Evolutionary conservation across 1,140 invertebrate genomes (phyloP), one percentile per base, ranked within the genome.

Genomic region (Theocolax elegans): DNA sequence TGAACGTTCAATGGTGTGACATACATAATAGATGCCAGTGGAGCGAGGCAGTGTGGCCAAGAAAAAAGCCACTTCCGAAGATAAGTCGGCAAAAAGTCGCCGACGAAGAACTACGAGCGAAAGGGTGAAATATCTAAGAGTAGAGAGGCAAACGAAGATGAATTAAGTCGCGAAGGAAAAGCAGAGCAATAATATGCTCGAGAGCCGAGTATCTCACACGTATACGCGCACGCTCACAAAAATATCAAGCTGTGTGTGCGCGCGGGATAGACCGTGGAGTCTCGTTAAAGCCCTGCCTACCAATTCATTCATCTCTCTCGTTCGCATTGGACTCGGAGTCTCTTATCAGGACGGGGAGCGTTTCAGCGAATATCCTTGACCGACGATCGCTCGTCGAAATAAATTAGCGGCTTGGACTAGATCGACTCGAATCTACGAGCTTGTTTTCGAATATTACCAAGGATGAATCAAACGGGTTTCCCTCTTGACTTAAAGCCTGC

Each of bases 401-500:
- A 53, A 67, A 58, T 67, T 53, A 67, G 64, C 38, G 27, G 38
- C 17, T 42, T 13, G 23, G 3, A n/a, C n/a, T 19, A 40, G 21
- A 38, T 51, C 21, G 46, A 63, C 15, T 51, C 23, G 21, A 29
- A 53, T n/a, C 4, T 64, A 38, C 15, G 23, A 44, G 6, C 21
- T 17, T 4, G 1, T 25, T 53, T 44, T 31, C 10, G 23, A 66
- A 54, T 54, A 53, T 65, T 65, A 53, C 13, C 23, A 12, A 8
- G 15, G 29, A 54, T 54, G 25, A 56, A 44, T 54, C 15, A 13
- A 66, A 19, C 58, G 67, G 69, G 54, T 68, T 62, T 74, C 64
- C 19, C 17, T 73, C 71, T 29, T 23, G 51, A 58, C 56, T 38
- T 42, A 62, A 46, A 19, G 17, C 49, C 21, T n/a, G n/a, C n/a